phyloP scores from a whole-genome alignment of 2,888 invertebrate species.

The Drosophila merina region DNA sequence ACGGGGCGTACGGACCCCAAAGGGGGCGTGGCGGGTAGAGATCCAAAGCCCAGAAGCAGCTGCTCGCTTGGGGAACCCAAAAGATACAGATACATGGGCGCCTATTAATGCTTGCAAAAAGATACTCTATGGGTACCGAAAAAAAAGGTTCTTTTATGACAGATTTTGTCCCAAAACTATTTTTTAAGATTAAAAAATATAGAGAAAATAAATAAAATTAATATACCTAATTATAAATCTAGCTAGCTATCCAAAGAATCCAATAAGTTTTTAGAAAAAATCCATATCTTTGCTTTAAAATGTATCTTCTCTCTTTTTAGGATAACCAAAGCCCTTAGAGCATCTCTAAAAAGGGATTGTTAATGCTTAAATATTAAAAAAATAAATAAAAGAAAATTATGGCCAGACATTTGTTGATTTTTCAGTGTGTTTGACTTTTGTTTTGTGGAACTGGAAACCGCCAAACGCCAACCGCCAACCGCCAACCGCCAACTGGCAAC shows the following conservation, averaged over 20 bases:
- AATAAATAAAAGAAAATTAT: background rate
- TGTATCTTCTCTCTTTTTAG: no score
- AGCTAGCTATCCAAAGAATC: no score
- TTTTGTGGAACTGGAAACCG: conserved; percentile 6
- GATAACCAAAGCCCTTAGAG: background rate
- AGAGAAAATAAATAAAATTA: no score
- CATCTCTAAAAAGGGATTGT: background rate
- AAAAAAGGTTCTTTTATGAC: background rate
- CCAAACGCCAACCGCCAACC: background rate
- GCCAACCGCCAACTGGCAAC: conserved; percentile 17
- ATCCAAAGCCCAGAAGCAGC: conserved; percentile 22
- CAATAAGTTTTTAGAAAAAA: no score
- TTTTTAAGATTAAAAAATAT: no score
- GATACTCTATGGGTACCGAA: conserved; percentile 4
- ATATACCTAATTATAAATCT: no score
- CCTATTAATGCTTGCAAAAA: conserved; percentile 20
- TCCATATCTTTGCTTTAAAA: background rate
- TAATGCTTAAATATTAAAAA: background rate
- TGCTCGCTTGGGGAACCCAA: conserved; percentile 10
- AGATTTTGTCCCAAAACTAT: background rate
- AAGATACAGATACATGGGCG: background rate
- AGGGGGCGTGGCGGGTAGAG: background rate
- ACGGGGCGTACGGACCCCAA: background rate
- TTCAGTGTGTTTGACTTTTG: conserved; percentile 33
- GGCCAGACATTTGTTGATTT: conserved; percentile 11